Evolutionary conservation across 1,140 invertebrate genomes (phyloP).

Genomic region (Euura lappo): DNA sequence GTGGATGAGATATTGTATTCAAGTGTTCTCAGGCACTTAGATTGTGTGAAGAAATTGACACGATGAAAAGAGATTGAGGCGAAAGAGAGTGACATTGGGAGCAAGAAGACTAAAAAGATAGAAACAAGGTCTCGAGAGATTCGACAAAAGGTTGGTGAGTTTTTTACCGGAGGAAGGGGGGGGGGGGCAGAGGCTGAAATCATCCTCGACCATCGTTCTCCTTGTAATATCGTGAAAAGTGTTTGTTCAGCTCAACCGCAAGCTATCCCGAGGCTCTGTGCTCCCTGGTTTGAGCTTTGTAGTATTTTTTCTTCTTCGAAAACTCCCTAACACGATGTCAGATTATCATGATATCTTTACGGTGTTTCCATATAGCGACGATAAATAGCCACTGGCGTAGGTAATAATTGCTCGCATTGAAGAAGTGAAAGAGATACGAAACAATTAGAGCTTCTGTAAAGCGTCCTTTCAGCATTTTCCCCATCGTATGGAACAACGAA

Average conservation of each 20-base stretch:
- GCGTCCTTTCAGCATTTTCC: too few relatives aligned
- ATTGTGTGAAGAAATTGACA: background rate
- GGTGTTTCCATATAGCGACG: too few relatives aligned
- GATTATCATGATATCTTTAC: too few relatives aligned
- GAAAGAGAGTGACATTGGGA: slow-evolving; percentile 8
- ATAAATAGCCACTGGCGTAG: too few relatives aligned
- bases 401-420: too few relatives aligned
- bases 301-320: too few relatives aligned
- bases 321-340: too few relatives aligned
- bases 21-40: background rate
- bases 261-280: slow-evolving; percentile 38
- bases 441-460: too few relatives aligned
- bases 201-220: slow-evolving; percentile 24
- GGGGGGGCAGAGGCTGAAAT: slow-evolving; percentile 6
- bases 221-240: slow-evolving; percentile 52
- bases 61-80: slow-evolving; percentile 8
- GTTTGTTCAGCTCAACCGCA: slow-evolving; percentile 48
- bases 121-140: background rate
- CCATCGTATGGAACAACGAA: too few relatives aligned
- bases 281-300: slow-evolving; percentile 14
- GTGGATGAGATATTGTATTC: too few relatives aligned
- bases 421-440: too few relatives aligned
- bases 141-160: background rate
- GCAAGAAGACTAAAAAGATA: slow-evolving; percentile 13
- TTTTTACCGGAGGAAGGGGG: slow-evolving; percentile 9